Conservation (phyloP, 2,797 vertebrate species). For the Lycodopsis pacificus region DNA sequence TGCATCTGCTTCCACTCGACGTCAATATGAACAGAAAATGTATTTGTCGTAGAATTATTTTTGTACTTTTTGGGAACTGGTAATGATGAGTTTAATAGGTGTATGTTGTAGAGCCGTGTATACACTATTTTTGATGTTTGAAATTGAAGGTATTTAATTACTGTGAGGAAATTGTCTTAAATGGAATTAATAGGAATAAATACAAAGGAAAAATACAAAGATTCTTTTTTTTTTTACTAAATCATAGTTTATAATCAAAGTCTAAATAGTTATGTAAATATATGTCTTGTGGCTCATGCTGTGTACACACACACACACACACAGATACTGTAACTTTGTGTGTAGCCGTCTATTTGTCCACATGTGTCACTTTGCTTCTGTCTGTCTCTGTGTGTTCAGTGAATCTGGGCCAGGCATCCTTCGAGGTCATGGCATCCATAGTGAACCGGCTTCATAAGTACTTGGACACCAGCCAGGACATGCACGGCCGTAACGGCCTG, state of each 20-base stretch:
- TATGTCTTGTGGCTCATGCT: not conserved
- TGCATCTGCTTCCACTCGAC: not conserved
- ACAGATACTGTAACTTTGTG: not conserved
- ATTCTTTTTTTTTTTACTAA: not conserved
- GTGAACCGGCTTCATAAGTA: conserved; percentile 98
- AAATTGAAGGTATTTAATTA: not conserved
- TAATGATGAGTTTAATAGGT: not conserved
- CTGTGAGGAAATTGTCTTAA: not conserved
- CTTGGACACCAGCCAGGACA: conserved; percentile 96
- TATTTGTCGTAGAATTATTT: not conserved
- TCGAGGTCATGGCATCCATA: conserved; percentile 97
- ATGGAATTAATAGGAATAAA: not conserved
- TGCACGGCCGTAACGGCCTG: conserved; percentile 96
- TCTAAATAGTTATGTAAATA: not conserved
- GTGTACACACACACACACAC: not conserved
- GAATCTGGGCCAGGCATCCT: conserved; percentile 97
- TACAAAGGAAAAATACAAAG: not conserved
- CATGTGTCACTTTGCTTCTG: conserved; percentile 3
- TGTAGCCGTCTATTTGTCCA: not conserved
- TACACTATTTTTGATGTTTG: not conserved
- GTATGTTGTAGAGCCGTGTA: not conserved
- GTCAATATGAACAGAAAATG: no score
- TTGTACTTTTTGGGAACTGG: not conserved
- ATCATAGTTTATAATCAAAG: not conserved
- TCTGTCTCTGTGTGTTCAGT: conserved; percentile 80